Conservation (phyloP, 2,888 invertebrate species). For the Epinotia ramella region DNA sequence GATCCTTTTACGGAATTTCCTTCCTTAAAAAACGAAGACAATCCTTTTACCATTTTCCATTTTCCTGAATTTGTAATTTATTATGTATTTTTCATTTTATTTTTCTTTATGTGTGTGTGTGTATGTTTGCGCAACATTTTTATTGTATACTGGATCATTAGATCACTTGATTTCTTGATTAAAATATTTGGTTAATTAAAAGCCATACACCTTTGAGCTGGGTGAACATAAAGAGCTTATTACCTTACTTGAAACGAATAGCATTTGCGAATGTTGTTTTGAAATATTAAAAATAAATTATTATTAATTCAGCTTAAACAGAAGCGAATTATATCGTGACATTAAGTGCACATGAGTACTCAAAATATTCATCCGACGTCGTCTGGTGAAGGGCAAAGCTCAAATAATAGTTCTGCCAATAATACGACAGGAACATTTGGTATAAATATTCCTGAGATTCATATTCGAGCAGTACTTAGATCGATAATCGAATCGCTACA, state of each 20-base stretch:
- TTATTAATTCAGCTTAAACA: neutral
- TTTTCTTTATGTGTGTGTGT: conserved; percentile 3
- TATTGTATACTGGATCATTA: too few relatives aligned
- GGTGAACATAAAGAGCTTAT: neutral
- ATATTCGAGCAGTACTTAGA: too few relatives aligned
- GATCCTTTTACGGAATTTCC: conserved; percentile 7
- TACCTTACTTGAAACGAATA: neutral
- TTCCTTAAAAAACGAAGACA: neutral
- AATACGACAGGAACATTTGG: too few relatives aligned
- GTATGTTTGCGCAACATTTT: neutral
- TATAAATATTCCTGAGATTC: too few relatives aligned
- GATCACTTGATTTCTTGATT: too few relatives aligned
- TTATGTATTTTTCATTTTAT: neutral
- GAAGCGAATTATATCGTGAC: neutral
- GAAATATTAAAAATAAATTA: neutral
- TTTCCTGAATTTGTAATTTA: neutral
- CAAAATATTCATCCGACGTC: neutral
- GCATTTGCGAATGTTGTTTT: neutral
- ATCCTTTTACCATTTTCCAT: neutral
- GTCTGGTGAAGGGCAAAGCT: too few relatives aligned
- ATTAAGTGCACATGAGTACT: conserved; percentile 2
- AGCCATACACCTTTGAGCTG: neutral
- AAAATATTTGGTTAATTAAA: too few relatives aligned
- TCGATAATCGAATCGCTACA: too few relatives aligned
- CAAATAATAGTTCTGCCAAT: too few relatives aligned